Conservation (phyloP, 2,113 vertebrate species). For the Caretta caretta region DNA sequence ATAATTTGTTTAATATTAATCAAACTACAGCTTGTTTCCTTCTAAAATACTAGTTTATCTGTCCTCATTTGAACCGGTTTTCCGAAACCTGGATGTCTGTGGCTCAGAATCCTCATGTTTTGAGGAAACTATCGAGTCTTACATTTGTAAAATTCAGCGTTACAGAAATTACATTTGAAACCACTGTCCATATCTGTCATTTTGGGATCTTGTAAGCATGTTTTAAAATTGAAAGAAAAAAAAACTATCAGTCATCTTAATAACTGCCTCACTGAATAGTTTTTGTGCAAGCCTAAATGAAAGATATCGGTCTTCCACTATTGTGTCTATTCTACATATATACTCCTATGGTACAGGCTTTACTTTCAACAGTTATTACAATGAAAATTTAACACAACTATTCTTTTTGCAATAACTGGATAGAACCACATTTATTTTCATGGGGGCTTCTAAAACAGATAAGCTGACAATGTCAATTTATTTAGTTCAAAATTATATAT, state of each 20-base stretch:
- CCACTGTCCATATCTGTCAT: neutral
- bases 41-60: neutral
- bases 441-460: neutral
- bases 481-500: neutral
- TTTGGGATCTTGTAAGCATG: neutral
- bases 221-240: neutral
- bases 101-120: neutral
- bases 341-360: neutral
- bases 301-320: neutral
- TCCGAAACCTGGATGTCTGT: neutral
- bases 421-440: neutral
- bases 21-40: neutral
- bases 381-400: neutral
- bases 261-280: neutral
- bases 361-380: too few relatives aligned
- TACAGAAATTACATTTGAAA: neutral
- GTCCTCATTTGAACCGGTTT: neutral
- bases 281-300: neutral
- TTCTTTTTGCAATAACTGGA: neutral
- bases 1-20: neutral
- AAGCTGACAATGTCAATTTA: neutral
- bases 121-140: neutral
- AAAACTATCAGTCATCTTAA: neutral
- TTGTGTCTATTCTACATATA: neutral
- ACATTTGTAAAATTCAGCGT: neutral